These are phyloP conservation scores for Oscheius sp. DNA, from an alignment of 1,140 invertebrate species.

Conservation along the genomic window DNA sequence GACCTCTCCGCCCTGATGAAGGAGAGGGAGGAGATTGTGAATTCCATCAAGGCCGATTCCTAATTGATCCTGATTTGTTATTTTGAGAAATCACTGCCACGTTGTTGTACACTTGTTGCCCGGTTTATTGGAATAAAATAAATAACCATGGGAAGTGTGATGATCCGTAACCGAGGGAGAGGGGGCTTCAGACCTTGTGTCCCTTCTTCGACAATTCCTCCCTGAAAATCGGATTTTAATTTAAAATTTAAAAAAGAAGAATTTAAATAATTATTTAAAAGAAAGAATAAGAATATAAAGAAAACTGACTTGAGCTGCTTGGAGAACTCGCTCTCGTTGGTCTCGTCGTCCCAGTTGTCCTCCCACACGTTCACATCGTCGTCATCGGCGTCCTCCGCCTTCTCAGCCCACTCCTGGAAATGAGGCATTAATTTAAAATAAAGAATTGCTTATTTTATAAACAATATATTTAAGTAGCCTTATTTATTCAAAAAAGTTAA, in stretches of 20 bases:
- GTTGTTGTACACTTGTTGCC: neutral
- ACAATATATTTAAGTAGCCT: neutral
- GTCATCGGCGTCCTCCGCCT: constrained; percentile 76
- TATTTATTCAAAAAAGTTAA: neutral
- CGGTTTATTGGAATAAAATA: constrained; percentile 1
- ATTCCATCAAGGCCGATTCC: neutral
- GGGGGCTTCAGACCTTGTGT: constrained; percentile 46
- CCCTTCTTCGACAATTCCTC: constrained; percentile 63
- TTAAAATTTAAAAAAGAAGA: neutral
- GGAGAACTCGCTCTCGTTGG: constrained; percentile 95
- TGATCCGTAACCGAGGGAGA: neutral
- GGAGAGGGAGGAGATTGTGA: neutral
- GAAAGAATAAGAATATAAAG: constrained; percentile 5
- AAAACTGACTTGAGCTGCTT: constrained; percentile 71
- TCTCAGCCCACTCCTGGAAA: constrained; percentile 77
- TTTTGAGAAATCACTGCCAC: neutral
- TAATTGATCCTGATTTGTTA: no score
- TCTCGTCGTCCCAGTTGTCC: constrained; percentile 99
- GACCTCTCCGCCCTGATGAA: neutral
- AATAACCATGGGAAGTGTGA: neutral
- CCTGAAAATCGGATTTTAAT: constrained; percentile 46
- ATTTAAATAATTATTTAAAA: neutral
- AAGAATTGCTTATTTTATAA: neutral
- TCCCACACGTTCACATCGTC: constrained; percentile 96
- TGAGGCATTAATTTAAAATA: neutral